Conservation (phyloP, 2,888 invertebrate genomes). For the Brachyptera risi region DNA sequence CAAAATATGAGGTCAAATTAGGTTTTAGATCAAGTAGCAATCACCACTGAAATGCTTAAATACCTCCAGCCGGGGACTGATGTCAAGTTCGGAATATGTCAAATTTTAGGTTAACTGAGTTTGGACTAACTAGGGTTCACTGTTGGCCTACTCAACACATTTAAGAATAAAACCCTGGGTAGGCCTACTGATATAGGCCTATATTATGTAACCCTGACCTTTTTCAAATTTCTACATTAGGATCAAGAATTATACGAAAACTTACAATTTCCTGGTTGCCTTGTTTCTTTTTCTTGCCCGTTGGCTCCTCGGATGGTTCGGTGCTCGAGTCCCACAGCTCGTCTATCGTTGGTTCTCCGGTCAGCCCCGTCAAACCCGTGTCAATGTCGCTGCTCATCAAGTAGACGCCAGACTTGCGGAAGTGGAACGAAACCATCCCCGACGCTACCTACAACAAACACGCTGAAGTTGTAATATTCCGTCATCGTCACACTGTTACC, state of each 20-base stretch:
- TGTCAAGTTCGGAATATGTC: no score
- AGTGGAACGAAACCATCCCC: slow-evolving; percentile 67
- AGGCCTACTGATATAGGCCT: no score
- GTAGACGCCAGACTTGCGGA: slow-evolving; percentile 60
- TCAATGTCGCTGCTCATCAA: slow-evolving; percentile 60
- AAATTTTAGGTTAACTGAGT: no score
- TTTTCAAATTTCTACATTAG: slow-evolving; percentile 1
- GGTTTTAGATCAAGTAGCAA: no score
- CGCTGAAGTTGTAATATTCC: no score
- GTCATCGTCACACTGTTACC: no score
- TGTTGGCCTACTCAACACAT: no score
- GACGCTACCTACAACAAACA: slow-evolving; percentile 57
- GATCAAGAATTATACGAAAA: slow-evolving; percentile 23
- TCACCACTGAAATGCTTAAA: no score
- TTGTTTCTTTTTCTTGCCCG: slow-evolving; percentile 35
- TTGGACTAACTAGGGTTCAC: no score
- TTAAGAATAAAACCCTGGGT: background rate
- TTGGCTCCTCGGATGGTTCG: background rate
- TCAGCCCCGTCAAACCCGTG: slow-evolving; percentile 52
- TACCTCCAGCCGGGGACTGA: no score
- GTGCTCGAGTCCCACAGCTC: slow-evolving; percentile 39
- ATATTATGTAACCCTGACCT: no score
- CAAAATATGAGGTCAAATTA: no score
- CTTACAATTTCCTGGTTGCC: slow-evolving; percentile 34
- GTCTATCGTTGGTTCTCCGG: slow-evolving; percentile 51